Percentiles rank a stretch among this genome's conserved stretches.
phyloP scores from a whole-genome alignment of 2,888 invertebrate species.

The Cryptocheilus praepositus region DNA sequence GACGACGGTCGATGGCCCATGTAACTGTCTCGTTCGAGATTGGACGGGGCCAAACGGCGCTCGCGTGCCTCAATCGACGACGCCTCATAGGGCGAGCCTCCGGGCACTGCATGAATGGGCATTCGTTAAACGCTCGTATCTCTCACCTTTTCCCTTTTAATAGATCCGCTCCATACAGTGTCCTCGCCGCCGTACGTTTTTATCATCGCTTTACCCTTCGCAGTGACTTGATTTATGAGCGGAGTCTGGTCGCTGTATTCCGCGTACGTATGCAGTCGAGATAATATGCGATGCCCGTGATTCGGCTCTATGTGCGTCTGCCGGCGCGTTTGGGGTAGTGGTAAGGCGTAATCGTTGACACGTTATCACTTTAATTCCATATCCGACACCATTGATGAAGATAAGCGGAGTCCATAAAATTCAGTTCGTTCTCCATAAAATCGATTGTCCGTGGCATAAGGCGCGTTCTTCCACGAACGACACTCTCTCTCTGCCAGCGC shows the following conservation, averaged over 20 bases:
- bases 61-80: too few relatives aligned
- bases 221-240: too few relatives aligned
- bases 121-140: too few relatives aligned
- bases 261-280: too few relatives aligned
- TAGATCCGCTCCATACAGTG: neutral
- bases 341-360: constrained; percentile 3
- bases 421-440: neutral
- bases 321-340: neutral
- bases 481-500: neutral
- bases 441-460: too few relatives aligned
- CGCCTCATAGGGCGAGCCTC: too few relatives aligned
- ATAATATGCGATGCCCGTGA: too few relatives aligned
- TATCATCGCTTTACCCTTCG: neutral
- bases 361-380: neutral
- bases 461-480: neutral
- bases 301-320: too few relatives aligned
- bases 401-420: neutral
- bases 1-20: constrained; percentile 34
- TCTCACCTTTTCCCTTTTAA: too few relatives aligned
- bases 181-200: neutral
- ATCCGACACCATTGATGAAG: too few relatives aligned
- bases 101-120: too few relatives aligned
- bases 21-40: constrained; percentile 2
- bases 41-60: neutral
- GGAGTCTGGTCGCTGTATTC: too few relatives aligned